These are phyloP conservation scores for Dermolepida albohirtum DNA, from an alignment of 2,888 invertebrate species.

Conservation along the genomic window DNA sequence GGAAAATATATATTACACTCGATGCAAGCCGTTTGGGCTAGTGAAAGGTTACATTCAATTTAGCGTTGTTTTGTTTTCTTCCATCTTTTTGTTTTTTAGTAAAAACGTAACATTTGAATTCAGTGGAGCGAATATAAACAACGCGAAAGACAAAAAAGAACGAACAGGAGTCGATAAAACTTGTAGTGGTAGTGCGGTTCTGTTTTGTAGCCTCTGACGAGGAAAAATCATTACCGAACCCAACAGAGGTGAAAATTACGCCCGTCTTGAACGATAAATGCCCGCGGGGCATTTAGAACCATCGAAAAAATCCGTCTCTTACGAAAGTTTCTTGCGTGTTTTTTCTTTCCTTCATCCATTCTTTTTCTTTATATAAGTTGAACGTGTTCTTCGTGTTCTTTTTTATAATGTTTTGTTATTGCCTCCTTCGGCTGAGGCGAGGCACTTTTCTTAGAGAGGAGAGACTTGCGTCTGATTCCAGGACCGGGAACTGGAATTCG, in stretches of 20 bases:
- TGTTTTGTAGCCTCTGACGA: slow-evolving; percentile 39
- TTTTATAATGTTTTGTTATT: slow-evolving; percentile 37
- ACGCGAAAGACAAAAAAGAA: slow-evolving; percentile 45
- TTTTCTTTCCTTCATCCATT: slow-evolving; percentile 17
- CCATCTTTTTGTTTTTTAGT: slow-evolving; percentile 11
- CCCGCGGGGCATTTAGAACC: slow-evolving; percentile 30
- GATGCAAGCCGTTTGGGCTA: not conserved
- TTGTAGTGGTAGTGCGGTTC: slow-evolving; percentile 22
- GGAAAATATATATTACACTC: not conserved
- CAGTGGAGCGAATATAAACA: slow-evolving; percentile 45
- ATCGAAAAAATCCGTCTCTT: slow-evolving; percentile 29
- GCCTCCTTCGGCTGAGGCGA: slow-evolving; percentile 5
- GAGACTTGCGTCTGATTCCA: slow-evolving; percentile 1
- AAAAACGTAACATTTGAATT: slow-evolving; percentile 39
- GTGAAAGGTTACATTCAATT: slow-evolving; percentile 37
- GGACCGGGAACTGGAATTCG: slow-evolving; percentile 10
- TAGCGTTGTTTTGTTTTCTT: not conserved
- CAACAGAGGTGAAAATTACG: slow-evolving; percentile 59
- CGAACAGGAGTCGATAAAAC: slow-evolving; percentile 28
- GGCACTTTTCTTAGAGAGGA: slow-evolving; percentile 8
- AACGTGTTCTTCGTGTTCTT: slow-evolving; percentile 24
- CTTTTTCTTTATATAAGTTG: slow-evolving; percentile 17
- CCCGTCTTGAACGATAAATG: slow-evolving; percentile 51
- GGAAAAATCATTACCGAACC: slow-evolving; percentile 57
- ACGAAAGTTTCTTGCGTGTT: slow-evolving; percentile 20